These are phyloP conservation scores for Aphaenogaster rudis DNA, from an alignment of 1,140 invertebrate genomes.

Conservation along the genomic window DNA sequence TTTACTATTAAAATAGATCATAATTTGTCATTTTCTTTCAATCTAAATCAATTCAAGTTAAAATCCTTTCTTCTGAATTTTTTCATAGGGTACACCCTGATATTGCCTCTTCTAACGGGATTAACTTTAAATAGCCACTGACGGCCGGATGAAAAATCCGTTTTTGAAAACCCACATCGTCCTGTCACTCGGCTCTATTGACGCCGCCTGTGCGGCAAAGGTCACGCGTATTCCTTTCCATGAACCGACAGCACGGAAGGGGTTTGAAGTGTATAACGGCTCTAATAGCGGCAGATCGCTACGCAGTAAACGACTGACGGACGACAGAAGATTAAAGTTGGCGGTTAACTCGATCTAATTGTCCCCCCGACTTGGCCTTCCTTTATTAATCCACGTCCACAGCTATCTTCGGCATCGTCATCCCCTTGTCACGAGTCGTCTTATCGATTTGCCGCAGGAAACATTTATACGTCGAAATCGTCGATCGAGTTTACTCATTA, in stretches of 20 bases:
- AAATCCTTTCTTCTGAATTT: constrained; percentile 9
- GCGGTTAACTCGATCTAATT: constrained; percentile 87
- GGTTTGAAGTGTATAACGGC: constrained; percentile 81
- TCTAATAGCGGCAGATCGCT: constrained; percentile 86
- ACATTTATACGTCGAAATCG: neutral
- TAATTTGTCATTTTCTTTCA: neutral
- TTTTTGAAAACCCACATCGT: constrained; percentile 76
- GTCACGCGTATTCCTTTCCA: constrained; percentile 75
- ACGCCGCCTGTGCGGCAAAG: constrained; percentile 36
- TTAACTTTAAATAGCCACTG: constrained; percentile 55
- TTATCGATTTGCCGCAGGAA: constrained; percentile 28
- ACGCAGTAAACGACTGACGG: constrained; percentile 86
- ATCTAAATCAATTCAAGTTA: constrained; percentile 1
- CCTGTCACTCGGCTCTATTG: constrained; percentile 53
- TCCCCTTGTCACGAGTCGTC: constrained; percentile 70
- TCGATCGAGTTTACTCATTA: constrained; percentile 5
- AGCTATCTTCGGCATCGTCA: constrained; percentile 77
- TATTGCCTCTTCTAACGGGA: neutral
- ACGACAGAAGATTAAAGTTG: constrained; percentile 87
- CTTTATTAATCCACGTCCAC: constrained; percentile 85
- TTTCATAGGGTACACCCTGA: neutral
- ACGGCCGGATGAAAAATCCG: constrained; percentile 68
- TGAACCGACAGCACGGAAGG: constrained; percentile 69
- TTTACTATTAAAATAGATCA: neutral
- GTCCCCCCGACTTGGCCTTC: constrained; percentile 84